Evolutionary conservation across 2,797 vertebrate species (phyloP), one percentile per base, ranked within the genome.

Genomic region (Chiroxiphia lanceolata): DNA sequence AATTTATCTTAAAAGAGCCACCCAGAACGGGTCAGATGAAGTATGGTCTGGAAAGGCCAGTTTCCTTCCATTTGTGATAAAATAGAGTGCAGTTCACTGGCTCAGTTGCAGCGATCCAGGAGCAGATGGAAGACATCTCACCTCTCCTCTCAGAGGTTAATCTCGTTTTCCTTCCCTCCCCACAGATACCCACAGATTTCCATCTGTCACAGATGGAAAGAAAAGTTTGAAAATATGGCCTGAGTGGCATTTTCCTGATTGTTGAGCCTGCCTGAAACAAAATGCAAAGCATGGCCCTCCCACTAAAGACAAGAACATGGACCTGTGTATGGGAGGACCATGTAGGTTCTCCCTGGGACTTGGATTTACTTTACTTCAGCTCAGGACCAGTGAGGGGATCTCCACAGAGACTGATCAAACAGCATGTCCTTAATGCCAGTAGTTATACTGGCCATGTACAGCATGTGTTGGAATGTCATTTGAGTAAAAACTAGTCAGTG

Each of bases 391-490:
- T 11, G 29, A 69, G 47, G 18, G 21, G 20, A 70, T 57, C 71
- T 71, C 82, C 29, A 47, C 26, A 17, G 0, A 12, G 23, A 6
- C 22, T 59, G 54, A 13, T 53, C 51, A 61, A 38, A 64, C 34
- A 64, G 26, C 15, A 8, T 20, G 31, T 47, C 21, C n/a, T 36
- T 61, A 50, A 34, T 69, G 26, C 26, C n/a, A 14, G 1, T 15
- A 10, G 23, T 2, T 2, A 17, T 22, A 11, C 15, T 60, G 53
- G 14, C 18, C 2, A 1, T 4, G 2, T 21, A 8, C 27, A 53
- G 17, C 51, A 36, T 8, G 4, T 3, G 12, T 9, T 8, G 12
- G 12, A 23, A 6, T 19, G 44, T 19, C 72, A 10, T 5, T 74
- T 54, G 27, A 67, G 31, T 60, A 4, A 56, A 72, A 81, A 45